Conservation (phyloP, 2,113 vertebrate genomes). For the Anhinga anhinga region DNA sequence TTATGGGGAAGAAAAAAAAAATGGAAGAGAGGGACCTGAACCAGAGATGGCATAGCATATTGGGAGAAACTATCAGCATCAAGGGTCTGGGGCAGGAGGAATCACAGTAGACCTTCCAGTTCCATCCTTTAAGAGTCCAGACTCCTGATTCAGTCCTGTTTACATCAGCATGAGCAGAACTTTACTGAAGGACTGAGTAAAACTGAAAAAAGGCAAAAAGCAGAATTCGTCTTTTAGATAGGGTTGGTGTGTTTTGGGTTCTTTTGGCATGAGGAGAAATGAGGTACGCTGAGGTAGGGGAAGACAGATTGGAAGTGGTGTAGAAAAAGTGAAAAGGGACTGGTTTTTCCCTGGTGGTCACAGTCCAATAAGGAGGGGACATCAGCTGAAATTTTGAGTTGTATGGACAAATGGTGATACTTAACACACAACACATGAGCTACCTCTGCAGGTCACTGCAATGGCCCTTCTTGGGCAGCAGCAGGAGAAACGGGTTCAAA, state of each 20-base stretch:
- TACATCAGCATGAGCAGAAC: background rate
- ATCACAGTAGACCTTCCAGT: background rate
- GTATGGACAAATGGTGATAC: background rate
- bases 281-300: background rate
- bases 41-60: background rate
- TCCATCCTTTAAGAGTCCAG: background rate
- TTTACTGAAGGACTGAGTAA: background rate
- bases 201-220: background rate
- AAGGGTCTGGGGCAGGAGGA: background rate
- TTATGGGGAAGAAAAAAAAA: background rate
- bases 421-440: background rate
- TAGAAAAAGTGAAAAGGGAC: background rate
- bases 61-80: background rate
- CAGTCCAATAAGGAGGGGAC: background rate
- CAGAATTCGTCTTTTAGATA: background rate
- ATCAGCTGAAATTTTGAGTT: background rate
- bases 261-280: background rate
- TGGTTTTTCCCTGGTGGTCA: background rate
- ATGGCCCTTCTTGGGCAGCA: background rate
- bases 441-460: background rate
- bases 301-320: background rate
- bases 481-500: background rate
- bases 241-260: fast-evolving
- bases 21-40: background rate
- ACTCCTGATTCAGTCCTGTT: background rate